phyloP scores from a whole-genome alignment of 2,797 vertebrate species.

The Sebastes umbrosus region DNA sequence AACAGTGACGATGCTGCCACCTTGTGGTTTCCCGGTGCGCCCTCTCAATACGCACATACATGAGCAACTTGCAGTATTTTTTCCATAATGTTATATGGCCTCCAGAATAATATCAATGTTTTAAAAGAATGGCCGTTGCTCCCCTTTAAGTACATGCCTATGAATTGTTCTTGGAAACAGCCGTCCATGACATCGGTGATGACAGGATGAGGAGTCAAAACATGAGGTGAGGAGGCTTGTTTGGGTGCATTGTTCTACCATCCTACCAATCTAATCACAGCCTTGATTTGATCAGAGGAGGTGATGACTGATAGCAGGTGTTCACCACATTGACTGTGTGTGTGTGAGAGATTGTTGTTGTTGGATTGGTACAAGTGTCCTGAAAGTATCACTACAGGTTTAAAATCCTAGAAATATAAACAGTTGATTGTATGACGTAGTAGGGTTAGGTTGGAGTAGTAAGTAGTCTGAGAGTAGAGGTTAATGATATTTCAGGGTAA shows the following conservation, averaged over 20 bases:
- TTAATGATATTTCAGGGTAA: background rate
- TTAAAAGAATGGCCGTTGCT: too few relatives aligned
- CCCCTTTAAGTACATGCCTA: background rate
- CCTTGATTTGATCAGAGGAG: slow-evolving; percentile 8
- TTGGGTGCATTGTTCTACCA: background rate
- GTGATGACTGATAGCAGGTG: background rate
- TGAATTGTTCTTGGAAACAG: background rate
- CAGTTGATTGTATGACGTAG: too few relatives aligned
- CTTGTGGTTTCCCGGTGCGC: too few relatives aligned
- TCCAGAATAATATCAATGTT: too few relatives aligned
- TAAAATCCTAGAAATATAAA: background rate
- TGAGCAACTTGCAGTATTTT: too few relatives aligned
- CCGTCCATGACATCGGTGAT: background rate
- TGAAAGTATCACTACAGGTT: background rate
- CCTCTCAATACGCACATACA: too few relatives aligned
- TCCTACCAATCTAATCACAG: background rate
- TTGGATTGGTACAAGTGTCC: background rate
- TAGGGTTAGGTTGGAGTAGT: background rate
- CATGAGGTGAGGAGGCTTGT: background rate
- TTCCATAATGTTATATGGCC: accelerated
- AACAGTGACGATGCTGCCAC: too few relatives aligned
- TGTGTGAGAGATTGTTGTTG: background rate
- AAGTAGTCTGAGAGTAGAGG: background rate
- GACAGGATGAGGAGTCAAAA: background rate
- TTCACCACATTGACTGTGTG: background rate